Evolutionary conservation across 1,140 invertebrate species (phyloP), one percentile per base, ranked within the genome.

Genomic region (Aphidius ervi): DNA sequence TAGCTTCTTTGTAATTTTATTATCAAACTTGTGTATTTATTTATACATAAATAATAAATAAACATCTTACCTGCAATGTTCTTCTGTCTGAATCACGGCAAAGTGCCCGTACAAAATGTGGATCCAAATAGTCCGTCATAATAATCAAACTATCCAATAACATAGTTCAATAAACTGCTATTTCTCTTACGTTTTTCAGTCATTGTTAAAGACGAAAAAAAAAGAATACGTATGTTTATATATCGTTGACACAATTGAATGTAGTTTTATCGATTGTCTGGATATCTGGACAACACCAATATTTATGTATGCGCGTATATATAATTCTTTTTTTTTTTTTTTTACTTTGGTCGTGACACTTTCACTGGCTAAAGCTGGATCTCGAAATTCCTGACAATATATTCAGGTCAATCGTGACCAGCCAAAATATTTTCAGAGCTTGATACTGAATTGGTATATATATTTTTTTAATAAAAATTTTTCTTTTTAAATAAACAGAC

Each of bases 51-150:
- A 16, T 16, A 16, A 16, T 16, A 16, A 16, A n/a, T 16, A 16
- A 16, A 16, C 62, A 9, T 63, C 73, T 79, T 66, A 84, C 83
- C 74, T 84, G 81, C 68, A 86, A 78, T 56, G 82, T 85, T 49
- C 86, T 79, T 67, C 82, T 79, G 64, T 85, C 81, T 53, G 86
- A 85, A 69, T 85, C 84, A 60, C 83, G 83, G 67, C 82, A 81
- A 37, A 87, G 79, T 61, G 85, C 83, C 65, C 83, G 80, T 52
- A 86, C 74, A 68, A 86, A 87, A 74, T 85, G 83, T 56, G 83
- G 82, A 71, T 87, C 85, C 76, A 85, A 82, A 71, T 85, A 78
- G 65, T 78, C 76, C 72, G 77, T 79, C 78, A 79, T 80, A 76
- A 72, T 74, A 72, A 70, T 67, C 70, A 66, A 66, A 71, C 68